A percentile compares a stretch with the other conserved stretches of the same genome.
Evolutionary conservation across 1,140 invertebrate genomes (phyloP).

Genomic region (Sitobion miscanthi): DNA sequence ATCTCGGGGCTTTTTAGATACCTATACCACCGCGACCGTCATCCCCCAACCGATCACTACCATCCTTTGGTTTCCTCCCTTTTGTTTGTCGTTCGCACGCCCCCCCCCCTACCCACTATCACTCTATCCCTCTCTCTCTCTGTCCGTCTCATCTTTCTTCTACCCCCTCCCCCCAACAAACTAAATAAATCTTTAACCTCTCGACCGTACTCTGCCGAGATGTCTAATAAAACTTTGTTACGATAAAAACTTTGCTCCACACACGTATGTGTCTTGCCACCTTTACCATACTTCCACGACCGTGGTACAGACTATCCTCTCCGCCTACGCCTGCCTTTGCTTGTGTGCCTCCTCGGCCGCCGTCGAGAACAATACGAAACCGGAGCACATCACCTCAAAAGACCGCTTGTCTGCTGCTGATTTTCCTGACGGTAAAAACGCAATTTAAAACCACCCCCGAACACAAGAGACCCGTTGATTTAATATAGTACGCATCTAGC

Average conservation of each 20-base stretch:
- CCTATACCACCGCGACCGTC: not conserved
- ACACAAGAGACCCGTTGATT: not conserved
- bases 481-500: not conserved
- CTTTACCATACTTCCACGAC: not conserved
- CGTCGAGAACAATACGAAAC: not conserved
- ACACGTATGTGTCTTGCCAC: not conserved
- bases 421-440: not conserved
- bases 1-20: not conserved
- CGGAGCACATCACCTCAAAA: not conserved
- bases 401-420: not conserved
- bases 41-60: too few relatives aligned
- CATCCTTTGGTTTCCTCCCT: not conserved
- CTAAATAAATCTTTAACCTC: not conserved
- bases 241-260: not conserved
- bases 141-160: not conserved
- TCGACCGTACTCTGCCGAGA: not conserved
- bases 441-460: not conserved
- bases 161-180: too few relatives aligned
- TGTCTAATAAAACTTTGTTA: slow-evolving; percentile 36
- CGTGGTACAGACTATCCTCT: not conserved
- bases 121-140: not conserved
- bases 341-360: not conserved
- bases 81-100: not conserved
- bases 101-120: too few relatives aligned
- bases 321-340: not conserved